A percentile compares a stretch with the other conserved stretches of the same genome.
phyloP scores from a whole-genome alignment of 1,140 invertebrate genomes.

The Nomia melanderi region DNA sequence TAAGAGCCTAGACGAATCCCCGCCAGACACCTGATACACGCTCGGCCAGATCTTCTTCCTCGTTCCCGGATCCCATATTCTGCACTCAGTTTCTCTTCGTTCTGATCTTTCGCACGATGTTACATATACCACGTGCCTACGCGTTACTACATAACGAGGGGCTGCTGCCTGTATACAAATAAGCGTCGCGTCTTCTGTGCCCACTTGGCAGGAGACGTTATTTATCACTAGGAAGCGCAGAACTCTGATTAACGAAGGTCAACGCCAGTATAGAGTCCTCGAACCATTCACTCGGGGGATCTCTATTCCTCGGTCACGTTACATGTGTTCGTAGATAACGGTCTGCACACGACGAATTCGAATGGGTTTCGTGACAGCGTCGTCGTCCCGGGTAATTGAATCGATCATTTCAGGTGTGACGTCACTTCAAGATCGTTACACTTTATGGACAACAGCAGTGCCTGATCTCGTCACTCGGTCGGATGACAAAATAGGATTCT shows the following conservation, averaged over 20 bases:
- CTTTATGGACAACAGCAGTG: no score
- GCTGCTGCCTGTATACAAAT: constrained; percentile 65
- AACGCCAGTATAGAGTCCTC: constrained; percentile 47
- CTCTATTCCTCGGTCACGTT: constrained; percentile 27
- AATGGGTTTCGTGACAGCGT: constrained; percentile 33
- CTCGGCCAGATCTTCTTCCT: not conserved
- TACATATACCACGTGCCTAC: constrained; percentile 42
- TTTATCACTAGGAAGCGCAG: constrained; percentile 72
- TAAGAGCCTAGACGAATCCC: no score
- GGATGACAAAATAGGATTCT: no score
- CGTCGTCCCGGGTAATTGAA: constrained; percentile 2
- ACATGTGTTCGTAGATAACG: constrained; percentile 21
- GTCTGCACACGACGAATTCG: constrained; percentile 21
- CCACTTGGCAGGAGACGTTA: constrained; percentile 66
- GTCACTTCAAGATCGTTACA: constrained; percentile 2
- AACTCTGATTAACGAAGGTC: constrained; percentile 73
- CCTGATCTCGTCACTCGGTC: no score
- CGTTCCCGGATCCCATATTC: not conserved
- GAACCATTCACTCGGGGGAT: constrained; percentile 40
- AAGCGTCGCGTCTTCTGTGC: constrained; percentile 66
- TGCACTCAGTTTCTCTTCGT: constrained; percentile 11
- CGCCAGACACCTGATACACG: not conserved
- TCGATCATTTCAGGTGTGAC: not conserved
- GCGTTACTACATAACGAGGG: constrained; percentile 57
- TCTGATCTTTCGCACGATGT: constrained; percentile 5